A percentile compares a stretch with the other conserved stretches of the same genome.
phyloP scores from a whole-genome alignment of 2,888 invertebrate species.

The Xestoiulus laeticollis region DNA sequence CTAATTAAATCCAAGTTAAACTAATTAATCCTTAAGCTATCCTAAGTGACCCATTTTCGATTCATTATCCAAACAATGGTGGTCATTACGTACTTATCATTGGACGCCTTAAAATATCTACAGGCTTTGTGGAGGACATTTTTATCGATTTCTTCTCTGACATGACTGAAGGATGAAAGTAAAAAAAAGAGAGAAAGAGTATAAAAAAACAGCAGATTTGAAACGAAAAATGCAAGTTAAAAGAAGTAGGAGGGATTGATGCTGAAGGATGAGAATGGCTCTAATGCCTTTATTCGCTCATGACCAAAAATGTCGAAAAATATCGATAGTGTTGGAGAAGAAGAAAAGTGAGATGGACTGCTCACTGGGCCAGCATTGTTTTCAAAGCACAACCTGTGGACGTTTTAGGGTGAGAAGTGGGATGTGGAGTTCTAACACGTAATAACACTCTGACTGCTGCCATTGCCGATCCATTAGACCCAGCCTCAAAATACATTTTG shows the following conservation, averaged over 20 bases:
- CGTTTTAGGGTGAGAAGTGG: neutral
- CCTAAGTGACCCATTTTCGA: neutral
- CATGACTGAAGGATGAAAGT: conserved; percentile 28
- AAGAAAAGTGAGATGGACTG: conserved; percentile 44
- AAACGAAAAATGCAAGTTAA: conserved; percentile 43
- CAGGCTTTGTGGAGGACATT: conserved; percentile 27
- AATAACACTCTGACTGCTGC: conserved; percentile 24
- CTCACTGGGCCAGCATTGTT: conserved; percentile 32
- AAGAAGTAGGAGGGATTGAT: neutral
- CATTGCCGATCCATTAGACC: conserved; percentile 19
- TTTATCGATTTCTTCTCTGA: conserved; percentile 28
- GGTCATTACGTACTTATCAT: neutral
- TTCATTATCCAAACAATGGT: conserved; percentile 16
- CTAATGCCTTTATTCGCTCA: conserved; percentile 47
- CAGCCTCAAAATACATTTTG: neutral
- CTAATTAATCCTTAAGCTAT: conserved; percentile 31
- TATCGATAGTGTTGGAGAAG: conserved; percentile 36
- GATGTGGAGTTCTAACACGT: neutral
- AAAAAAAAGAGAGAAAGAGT: conserved; percentile 25
- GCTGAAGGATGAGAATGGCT: conserved; percentile 46
- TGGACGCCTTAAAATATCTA: neutral
- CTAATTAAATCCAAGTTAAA: conserved; percentile 23
- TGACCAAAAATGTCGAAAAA: conserved; percentile 48
- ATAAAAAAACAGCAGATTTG: conserved; percentile 27
- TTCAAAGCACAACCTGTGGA: conserved; percentile 39